phyloP scores from a whole-genome alignment of 2,113 vertebrate genomes.

The Seriola aureovittata region DNA sequence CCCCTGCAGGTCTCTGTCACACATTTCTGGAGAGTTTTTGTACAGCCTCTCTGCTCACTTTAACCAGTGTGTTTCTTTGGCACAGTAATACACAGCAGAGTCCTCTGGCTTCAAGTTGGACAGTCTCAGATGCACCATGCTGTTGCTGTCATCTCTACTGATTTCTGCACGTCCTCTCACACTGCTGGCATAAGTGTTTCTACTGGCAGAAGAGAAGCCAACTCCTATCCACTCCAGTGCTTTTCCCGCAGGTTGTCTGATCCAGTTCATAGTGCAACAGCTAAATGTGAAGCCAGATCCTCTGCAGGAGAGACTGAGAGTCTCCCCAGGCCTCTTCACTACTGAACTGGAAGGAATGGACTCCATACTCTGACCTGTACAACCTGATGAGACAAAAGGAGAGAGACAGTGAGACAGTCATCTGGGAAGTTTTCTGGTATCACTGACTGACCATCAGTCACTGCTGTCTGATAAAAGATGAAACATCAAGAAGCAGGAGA shows the following conservation, averaged over 20 bases:
- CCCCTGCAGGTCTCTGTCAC: no score
- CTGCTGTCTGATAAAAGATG: background rate
- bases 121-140: conserved; percentile 20
- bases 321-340: conserved; percentile 29
- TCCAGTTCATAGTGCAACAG: background rate
- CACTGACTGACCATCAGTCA: background rate
- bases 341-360: conserved; percentile 43
- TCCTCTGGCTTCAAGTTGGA: no score
- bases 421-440: background rate
- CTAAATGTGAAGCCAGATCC: background rate
- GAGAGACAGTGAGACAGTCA: background rate
- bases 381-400: conserved; percentile 1
- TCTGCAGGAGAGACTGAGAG: conserved; percentile 63
- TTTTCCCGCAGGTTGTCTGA: background rate
- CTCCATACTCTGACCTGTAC: conserved; percentile 30
- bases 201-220: background rate
- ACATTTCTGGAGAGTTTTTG: conserved; percentile 13
- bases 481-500: background rate
- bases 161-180: conserved; percentile 21
- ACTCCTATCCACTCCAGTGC: no score
- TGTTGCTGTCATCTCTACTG: conserved; percentile 18
- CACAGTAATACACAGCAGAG: no score
- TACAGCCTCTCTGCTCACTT: background rate
- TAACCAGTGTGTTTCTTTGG: background rate
- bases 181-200: background rate